These are phyloP conservation scores for Zonitis immaculata DNA, from an alignment of 2,888 invertebrate species.

Conservation along the genomic window DNA sequence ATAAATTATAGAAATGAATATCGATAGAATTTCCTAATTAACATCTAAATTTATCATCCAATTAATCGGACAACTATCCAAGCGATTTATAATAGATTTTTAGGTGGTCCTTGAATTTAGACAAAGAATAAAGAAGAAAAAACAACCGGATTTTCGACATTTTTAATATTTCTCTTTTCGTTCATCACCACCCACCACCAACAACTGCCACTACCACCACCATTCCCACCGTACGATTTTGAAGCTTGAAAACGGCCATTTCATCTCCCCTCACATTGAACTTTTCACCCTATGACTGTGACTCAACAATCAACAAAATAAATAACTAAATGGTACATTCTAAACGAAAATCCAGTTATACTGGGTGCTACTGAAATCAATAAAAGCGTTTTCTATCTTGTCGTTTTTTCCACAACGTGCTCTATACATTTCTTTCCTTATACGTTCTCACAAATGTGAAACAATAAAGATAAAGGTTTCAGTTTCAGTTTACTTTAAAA, in stretches of 20 bases:
- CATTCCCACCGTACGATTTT: slow-evolving; percentile 33
- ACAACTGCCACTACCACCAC: slow-evolving; percentile 21
- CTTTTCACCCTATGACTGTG: slow-evolving; percentile 37
- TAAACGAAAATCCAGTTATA: slow-evolving; percentile 56
- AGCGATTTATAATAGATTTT: slow-evolving; percentile 16
- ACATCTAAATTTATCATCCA: background rate
- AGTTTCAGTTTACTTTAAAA: slow-evolving; percentile 30
- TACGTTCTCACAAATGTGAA: slow-evolving; percentile 28
- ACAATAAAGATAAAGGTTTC: slow-evolving; percentile 38
- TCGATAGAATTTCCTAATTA: background rate
- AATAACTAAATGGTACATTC: slow-evolving; percentile 34
- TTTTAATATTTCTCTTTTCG: slow-evolving; percentile 29
- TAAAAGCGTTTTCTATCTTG: slow-evolving; percentile 53
- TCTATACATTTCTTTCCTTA: slow-evolving; percentile 26
- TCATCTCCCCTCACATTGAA: slow-evolving; percentile 36
- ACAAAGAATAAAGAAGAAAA: too few species aligned
- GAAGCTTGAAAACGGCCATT: slow-evolving; percentile 41
- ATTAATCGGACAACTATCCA: background rate
- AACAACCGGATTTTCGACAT: slow-evolving; percentile 33
- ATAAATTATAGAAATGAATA: too few species aligned
- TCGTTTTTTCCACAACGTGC: slow-evolving; percentile 30
- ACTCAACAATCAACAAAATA: slow-evolving; percentile 9
- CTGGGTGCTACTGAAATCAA: slow-evolving; percentile 69
- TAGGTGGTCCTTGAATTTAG: slow-evolving; percentile 4
- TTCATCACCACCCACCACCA: slow-evolving; percentile 26